Conservation (phyloP, 2,888 invertebrate species). For the Tupiocoris notatus region DNA sequence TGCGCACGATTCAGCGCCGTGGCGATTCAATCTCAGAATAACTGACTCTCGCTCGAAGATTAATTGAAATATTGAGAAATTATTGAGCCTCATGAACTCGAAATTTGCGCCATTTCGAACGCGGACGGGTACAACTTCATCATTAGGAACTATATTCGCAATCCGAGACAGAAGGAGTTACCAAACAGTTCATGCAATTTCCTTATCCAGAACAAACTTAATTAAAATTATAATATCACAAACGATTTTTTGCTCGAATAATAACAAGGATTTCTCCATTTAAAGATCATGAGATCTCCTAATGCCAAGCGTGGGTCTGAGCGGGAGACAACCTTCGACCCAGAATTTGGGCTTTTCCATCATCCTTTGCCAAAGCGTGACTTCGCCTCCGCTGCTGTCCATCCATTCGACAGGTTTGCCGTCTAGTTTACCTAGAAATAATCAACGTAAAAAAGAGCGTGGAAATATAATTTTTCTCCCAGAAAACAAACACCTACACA, state of each 20-base stretch:
- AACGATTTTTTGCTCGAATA: neutral
- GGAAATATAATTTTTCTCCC: no score
- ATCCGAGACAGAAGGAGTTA: neutral
- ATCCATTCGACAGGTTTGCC: conserved; percentile 90
- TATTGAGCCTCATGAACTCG: no score
- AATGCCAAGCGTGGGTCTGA: conserved; percentile 72
- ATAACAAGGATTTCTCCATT: no score
- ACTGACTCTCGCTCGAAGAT: no score
- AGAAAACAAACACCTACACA: no score
- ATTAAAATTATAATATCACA: conserved; percentile 31
- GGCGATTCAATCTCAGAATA: no score
- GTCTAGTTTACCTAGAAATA: conserved; percentile 78
- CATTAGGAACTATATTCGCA: conserved; percentile 22
- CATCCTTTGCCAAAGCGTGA: conserved; percentile 91
- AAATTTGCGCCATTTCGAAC: neutral
- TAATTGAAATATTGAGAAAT: neutral
- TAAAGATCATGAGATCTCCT: conserved; percentile 41
- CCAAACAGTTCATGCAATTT: no score
- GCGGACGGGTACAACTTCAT: neutral
- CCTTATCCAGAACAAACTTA: neutral
- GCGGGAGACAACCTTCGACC: conserved; percentile 90
- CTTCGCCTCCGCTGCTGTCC: conserved; percentile 89
- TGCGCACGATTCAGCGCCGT: neutral
- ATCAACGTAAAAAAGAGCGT: no score
- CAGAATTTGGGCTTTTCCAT: conserved; percentile 90